Evolutionary conservation across 2,113 vertebrate genomes (phyloP).

Genomic region (Myrmophylax atrothorax): DNA sequence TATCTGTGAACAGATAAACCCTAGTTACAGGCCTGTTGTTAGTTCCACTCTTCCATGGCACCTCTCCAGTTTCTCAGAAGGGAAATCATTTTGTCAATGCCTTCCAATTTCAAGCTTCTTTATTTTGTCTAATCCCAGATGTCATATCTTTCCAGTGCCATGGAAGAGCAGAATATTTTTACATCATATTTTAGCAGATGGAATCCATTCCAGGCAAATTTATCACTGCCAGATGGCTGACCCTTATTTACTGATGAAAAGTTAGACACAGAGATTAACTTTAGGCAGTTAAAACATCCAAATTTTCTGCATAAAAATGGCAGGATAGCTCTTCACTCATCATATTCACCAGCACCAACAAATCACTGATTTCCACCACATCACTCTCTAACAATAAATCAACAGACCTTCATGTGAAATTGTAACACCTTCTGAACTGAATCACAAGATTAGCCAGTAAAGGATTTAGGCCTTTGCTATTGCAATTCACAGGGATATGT

Average conservation of each 20-base stretch:
- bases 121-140: conserved; percentile 70
- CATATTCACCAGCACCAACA: not conserved
- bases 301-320: not conserved
- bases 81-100: conserved; percentile 51
- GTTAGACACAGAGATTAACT: conserved; percentile 57
- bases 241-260: conserved; percentile 74
- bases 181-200: conserved; percentile 72
- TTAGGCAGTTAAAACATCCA: conserved; percentile 32
- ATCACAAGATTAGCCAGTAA: not conserved
- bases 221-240: conserved; percentile 75
- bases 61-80: conserved; percentile 45
- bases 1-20: not conserved
- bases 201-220: conserved; percentile 65
- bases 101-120: conserved; percentile 41
- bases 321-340: not conserved
- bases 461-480: not conserved
- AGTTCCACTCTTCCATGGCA: not conserved
- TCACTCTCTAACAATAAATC: not conserved
- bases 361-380: not conserved
- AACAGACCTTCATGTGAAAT: not conserved
- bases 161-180: conserved; percentile 72
- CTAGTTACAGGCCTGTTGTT: not conserved
- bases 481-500: not conserved
- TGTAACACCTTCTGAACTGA: not conserved
- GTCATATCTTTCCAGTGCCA: conserved; percentile 69